Evolutionary conservation across 1,140 invertebrate genomes (phyloP).

Genomic region (Cherax destructor): DNA sequence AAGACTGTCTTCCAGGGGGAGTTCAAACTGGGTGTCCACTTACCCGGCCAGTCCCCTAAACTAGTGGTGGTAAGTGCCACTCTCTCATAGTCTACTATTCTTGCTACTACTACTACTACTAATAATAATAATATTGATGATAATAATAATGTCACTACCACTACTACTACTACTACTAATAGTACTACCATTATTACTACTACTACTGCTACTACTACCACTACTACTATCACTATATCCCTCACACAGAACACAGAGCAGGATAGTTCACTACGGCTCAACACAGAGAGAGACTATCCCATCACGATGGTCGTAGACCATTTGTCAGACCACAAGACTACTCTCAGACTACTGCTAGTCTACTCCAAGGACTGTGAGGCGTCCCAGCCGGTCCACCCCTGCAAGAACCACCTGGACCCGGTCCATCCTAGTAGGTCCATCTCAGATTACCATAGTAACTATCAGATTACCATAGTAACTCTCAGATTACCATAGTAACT

Average conservation of each 20-base stretch:
- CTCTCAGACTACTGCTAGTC: neutral
- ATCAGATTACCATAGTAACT: neutral
- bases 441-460: neutral
- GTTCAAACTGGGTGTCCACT: too few relatives aligned
- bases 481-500: neutral
- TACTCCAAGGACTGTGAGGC: conserved; percentile 24
- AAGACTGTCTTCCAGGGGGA: too few relatives aligned
- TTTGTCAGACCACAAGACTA: neutral
- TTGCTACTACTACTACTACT: too few relatives aligned
- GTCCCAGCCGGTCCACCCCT: conserved; percentile 25
- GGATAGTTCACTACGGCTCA: neutral
- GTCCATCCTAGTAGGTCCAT: conserved; percentile 10
- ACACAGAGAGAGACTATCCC: neutral
- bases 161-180: too few relatives aligned
- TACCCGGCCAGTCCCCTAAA: too few relatives aligned
- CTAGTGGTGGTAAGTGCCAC: too few relatives aligned
- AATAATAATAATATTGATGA: too few relatives aligned
- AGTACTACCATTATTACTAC: too few relatives aligned
- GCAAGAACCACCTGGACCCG: conserved; percentile 11
- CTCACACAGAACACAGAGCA: neutral
- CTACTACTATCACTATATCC: too few relatives aligned
- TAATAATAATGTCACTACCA: too few relatives aligned
- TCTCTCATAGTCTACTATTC: too few relatives aligned
- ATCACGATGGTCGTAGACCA: neutral
- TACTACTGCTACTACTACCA: too few relatives aligned